Conservation (phyloP, 2,113 vertebrate genomes). For the Hemicordylus capensis region DNA sequence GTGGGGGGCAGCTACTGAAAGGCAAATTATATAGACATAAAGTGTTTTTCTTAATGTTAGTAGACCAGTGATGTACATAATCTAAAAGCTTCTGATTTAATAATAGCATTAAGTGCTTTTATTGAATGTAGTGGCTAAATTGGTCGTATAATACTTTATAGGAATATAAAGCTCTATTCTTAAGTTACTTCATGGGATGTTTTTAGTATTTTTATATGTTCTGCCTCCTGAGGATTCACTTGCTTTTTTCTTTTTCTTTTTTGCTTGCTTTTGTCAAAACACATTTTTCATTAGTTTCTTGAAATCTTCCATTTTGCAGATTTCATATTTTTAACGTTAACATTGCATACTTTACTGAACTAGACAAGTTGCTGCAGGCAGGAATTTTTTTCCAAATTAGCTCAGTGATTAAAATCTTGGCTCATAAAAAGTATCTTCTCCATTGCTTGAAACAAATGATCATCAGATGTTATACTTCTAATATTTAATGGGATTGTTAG, state of each 20-base stretch:
- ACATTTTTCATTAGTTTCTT: constrained; percentile 2
- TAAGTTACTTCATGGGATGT: not conserved
- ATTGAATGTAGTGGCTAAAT: not conserved
- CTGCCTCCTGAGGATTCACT: not conserved
- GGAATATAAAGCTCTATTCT: not conserved
- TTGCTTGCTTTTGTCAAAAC: not conserved
- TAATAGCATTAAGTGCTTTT: not conserved
- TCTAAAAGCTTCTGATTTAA: not conserved
- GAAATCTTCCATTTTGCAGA: not conserved
- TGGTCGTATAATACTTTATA: not conserved
- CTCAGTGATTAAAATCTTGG: not conserved
- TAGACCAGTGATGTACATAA: not conserved
- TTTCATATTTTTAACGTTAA: not conserved
- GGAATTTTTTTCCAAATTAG: not conserved
- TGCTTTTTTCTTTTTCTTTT: not conserved
- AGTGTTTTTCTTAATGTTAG: constrained; percentile 2
- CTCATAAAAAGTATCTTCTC: constrained; percentile 8
- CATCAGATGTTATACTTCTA: constrained; percentile 42
- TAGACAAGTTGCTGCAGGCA: not conserved
- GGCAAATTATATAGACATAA: not conserved
- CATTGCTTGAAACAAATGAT: constrained; percentile 15
- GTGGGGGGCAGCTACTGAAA: not conserved
- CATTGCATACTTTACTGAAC: constrained; percentile 28
- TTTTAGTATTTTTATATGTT: not conserved
- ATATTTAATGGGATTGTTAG: constrained; percentile 22